Conservation (phyloP, 2,888 invertebrate species). For the Deilephila porcellus region DNA sequence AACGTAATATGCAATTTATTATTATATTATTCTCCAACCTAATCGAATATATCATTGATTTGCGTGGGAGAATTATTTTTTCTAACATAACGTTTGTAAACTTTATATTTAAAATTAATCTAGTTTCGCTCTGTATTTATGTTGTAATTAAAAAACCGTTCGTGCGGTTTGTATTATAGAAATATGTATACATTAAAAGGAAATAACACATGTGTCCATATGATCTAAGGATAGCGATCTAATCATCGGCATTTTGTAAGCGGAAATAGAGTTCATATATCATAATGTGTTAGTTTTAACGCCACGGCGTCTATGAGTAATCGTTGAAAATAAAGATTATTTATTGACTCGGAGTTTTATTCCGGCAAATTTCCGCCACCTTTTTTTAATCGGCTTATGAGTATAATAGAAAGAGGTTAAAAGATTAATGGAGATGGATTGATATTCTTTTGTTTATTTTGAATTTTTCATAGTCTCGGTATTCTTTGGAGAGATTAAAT, state of each 20-base stretch:
- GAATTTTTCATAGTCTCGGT: background rate
- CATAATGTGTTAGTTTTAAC: slow-evolving; percentile 23
- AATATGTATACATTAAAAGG: background rate
- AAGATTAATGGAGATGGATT: slow-evolving; percentile 14
- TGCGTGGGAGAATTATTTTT: background rate
- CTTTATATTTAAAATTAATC: background rate
- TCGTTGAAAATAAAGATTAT: slow-evolving; percentile 15
- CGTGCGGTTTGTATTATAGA: background rate
- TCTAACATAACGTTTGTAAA: background rate
- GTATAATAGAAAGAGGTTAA: slow-evolving; percentile 20
- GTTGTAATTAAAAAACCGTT: background rate
- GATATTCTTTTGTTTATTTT: slow-evolving; percentile 22
- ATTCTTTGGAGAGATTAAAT: background rate
- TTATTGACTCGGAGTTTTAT: slow-evolving; percentile 19
- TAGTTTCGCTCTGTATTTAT: background rate
- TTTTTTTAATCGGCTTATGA: slow-evolving; percentile 22
- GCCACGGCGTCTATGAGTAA: background rate
- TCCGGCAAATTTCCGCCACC: slow-evolving; percentile 1
- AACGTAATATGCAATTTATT: background rate
- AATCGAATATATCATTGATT: background rate
- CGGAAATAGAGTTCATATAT: slow-evolving; percentile 21
- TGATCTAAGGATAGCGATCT: slow-evolving; percentile 2
- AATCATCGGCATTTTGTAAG: background rate
- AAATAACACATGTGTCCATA: background rate
- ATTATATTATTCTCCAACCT: background rate